Base-by-base conservation (phyloP, 2,113 vertebrate genomes). In the Scomber scombrus region DNA sequence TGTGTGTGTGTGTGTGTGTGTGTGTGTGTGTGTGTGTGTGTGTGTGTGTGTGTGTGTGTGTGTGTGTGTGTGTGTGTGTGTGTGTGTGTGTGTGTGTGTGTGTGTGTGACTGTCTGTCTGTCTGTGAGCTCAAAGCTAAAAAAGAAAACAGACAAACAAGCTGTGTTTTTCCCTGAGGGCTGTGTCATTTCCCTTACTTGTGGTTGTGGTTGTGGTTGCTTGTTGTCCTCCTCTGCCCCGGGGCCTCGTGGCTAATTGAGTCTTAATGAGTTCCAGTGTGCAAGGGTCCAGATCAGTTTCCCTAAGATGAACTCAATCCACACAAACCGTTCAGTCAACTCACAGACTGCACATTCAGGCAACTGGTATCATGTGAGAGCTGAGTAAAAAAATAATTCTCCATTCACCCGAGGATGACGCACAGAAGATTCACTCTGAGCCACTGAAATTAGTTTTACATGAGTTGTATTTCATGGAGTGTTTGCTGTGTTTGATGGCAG, bases 131-230 rank as follows among this genome's bases (percentile, higher is more conserved):
- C n/a, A 70, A 13, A 51, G 47, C 9, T 26, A 13, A 11, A 31
- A 11, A 23, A 71, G 4, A 51, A 19, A 19, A 52, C 21, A 18
- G 15, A 65, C 4, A 68, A 63, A n/a, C 16, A 55, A 11, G 15
- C 5, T 15, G 45, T 8, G 16, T n/a, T 61, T 31, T 40, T 2
- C 12, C 21, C 46, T 13, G n/a, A 69, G 18, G 26, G 57, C 60
- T 71, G 76, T 58, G 54, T 71, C 4, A 34, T 72, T 45, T 51
- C 60, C 16, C 8, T n/a, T 45, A 31, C 23, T 63, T 55, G 75
- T 31, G 74, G 72, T 80, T 77, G 75, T 31, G 74, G 72, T 80
- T 77, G 15, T 70, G 57, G 51, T 64, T 71, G 67, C 58, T 62
- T 62, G 8, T 57, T 46, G 66, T 74, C 70, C 63, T 69, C 9